Percentiles rank a stretch among this genome's conserved stretches.
phyloP scores from a whole-genome alignment of 1,140 invertebrate genomes.

The Drosophila mayri region DNA sequence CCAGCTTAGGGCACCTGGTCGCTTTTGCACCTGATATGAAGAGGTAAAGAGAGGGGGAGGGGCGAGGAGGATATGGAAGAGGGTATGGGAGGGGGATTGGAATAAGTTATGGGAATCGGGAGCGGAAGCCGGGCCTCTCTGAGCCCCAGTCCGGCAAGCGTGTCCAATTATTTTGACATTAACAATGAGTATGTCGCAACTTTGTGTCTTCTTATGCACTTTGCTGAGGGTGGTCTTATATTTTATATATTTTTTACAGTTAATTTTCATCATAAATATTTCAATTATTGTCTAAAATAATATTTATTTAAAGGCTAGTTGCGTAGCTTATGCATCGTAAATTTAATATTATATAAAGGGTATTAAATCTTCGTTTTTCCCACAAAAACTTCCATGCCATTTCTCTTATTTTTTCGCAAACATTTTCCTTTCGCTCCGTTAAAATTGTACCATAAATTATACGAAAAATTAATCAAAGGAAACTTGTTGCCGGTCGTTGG shows the following conservation, averaged over 20 bases:
- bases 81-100: neutral
- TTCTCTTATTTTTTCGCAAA: slow-evolving; percentile 10
- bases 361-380: neutral
- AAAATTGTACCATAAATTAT: slow-evolving; percentile 66
- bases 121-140: slow-evolving; percentile 10
- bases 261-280: neutral
- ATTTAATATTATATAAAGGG: neutral
- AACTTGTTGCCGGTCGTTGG: slow-evolving; percentile 56
- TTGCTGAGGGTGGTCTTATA: neutral
- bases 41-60: neutral
- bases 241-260: slow-evolving; percentile 3
- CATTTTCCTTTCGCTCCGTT: slow-evolving; percentile 16
- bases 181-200: slow-evolving; percentile 80
- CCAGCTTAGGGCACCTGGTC: slow-evolving; percentile 37
- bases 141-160: slow-evolving; percentile 65
- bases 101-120: slow-evolving; percentile 1
- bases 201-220: slow-evolving; percentile 42
- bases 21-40: slow-evolving; percentile 27
- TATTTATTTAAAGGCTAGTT: neutral
- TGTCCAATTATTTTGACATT: slow-evolving; percentile 84
- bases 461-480: slow-evolving; percentile 72
- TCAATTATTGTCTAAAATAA: neutral
- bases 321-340: too few species aligned
- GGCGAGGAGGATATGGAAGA: neutral
- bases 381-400: neutral